Evolutionary conservation across 2,888 invertebrate species (phyloP).

Genomic region (Apotomis turbidana): DNA sequence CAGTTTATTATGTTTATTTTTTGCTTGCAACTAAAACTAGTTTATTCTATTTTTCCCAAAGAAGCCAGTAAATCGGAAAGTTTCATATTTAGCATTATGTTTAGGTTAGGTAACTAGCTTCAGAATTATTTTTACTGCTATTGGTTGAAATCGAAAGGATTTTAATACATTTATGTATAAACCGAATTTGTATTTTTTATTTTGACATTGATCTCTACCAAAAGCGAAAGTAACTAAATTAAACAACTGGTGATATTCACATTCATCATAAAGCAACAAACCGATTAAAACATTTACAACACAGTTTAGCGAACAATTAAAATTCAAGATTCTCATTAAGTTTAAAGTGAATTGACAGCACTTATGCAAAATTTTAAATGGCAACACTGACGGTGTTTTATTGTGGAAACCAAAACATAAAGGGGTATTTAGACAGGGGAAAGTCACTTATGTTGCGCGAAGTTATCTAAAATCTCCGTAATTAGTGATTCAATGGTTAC

Average conservation of each 20-base stretch:
- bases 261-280: neutral
- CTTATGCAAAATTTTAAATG: constrained; percentile 23
- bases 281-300: constrained; percentile 14
- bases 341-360: constrained; percentile 24
- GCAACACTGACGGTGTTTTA: constrained; percentile 35
- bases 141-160: no score
- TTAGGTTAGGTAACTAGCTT: no score
- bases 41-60: no score
- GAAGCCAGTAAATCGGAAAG: no score
- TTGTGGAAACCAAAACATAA: constrained; percentile 41
- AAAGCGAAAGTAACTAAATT: neutral
- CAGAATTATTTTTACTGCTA: no score
- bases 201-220: no score
- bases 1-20: no score
- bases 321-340: constrained; percentile 4
- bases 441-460: constrained; percentile 43
- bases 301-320: constrained; percentile 11
- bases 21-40: no score
- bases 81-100: no score
- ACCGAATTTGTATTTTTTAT: no score
- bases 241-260: neutral
- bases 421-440: constrained; percentile 25
- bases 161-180: no score
- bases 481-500: constrained; percentile 35
- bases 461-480: constrained; percentile 39